Conservation (phyloP, 2,888 invertebrate species). For the Lepetodrilus schrolli region DNA sequence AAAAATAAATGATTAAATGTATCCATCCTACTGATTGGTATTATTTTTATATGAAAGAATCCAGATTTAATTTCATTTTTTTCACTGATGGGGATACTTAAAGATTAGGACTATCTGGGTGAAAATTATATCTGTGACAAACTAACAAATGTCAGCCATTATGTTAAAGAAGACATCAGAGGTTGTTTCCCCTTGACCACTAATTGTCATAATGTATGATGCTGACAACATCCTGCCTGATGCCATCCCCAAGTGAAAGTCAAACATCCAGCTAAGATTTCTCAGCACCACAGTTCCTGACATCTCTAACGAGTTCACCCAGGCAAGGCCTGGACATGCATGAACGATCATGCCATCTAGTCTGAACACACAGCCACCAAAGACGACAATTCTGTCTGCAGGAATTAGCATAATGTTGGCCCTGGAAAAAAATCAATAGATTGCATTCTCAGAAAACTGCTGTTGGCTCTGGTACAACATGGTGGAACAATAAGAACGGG, state of each 20-base stretch:
- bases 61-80: too few relatives aligned
- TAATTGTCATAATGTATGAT: conserved; percentile 21
- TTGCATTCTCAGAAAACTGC: background rate
- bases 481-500: background rate
- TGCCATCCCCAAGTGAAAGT: background rate
- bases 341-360: background rate
- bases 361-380: too few relatives aligned
- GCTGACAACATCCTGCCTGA: background rate
- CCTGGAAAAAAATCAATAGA: background rate
- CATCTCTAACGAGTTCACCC: background rate
- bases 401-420: background rate
- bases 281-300: background rate
- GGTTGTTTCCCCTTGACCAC: conserved; percentile 13
- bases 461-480: conserved; percentile 1
- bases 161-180: too few relatives aligned
- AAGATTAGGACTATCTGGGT: too few relatives aligned
- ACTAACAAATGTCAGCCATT: too few relatives aligned
- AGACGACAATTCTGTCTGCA: too few relatives aligned
- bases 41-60: too few relatives aligned
- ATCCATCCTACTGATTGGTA: too few relatives aligned
- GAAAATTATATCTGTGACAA: too few relatives aligned
- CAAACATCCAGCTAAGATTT: background rate
- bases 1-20: too few relatives aligned
- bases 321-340: background rate
- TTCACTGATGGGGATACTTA: too few relatives aligned